phyloP scores from a whole-genome alignment of 2,113 vertebrate genomes.

The Heterochromis multidens region DNA sequence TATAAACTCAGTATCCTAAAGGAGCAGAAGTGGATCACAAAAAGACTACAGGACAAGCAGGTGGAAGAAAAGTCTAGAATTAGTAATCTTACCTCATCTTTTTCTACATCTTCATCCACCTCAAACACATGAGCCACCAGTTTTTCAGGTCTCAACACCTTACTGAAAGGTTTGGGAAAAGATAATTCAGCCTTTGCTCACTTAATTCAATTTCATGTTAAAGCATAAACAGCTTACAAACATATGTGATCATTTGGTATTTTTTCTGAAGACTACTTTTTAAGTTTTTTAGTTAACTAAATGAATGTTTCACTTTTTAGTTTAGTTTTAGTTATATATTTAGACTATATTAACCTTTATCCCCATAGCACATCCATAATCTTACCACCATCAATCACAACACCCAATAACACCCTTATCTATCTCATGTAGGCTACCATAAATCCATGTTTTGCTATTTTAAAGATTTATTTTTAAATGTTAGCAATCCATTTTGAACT shows the following conservation, averaged over 20 bases:
- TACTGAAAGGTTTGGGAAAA: slow-evolving; percentile 75
- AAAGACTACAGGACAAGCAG: background rate
- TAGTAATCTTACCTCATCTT: slow-evolving; percentile 85
- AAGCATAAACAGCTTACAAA: background rate
- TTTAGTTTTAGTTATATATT: background rate
- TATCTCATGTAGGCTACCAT: too few species aligned
- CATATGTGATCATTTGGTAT: background rate
- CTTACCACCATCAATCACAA: background rate
- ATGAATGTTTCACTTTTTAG: background rate
- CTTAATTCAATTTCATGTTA: background rate
- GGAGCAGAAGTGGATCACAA: background rate
- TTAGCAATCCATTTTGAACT: too few species aligned
- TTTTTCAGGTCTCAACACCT: slow-evolving; percentile 85
- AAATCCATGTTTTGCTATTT: too few species aligned
- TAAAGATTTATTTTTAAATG: too few species aligned
- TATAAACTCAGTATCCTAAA: background rate
- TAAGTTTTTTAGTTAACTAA: background rate
- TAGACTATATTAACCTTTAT: background rate
- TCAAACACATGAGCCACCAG: slow-evolving; percentile 92
- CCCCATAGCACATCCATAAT: background rate
- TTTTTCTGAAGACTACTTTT: background rate
- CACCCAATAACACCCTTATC: too few species aligned
- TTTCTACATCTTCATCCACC: slow-evolving; percentile 97
- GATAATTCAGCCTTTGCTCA: background rate
- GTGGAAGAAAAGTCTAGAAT: background rate